Conservation (phyloP, 1,140 invertebrate genomes). For the Oncopodura yosiiana region DNA sequence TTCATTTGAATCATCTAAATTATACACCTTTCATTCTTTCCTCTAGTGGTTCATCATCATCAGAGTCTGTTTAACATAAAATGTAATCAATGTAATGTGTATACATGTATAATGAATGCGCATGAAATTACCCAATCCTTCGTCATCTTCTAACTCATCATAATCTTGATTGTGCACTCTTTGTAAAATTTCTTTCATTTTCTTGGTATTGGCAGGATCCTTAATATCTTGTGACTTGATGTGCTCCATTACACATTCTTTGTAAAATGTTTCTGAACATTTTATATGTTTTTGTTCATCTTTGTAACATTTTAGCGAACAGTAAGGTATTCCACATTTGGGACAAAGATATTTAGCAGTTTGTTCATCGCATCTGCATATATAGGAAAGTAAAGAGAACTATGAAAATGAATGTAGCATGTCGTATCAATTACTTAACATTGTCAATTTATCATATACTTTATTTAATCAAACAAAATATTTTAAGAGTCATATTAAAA, state of each 20-base stretch:
- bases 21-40: slow-evolving; percentile 52
- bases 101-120: too few species aligned
- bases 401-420: too few species aligned
- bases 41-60: slow-evolving; percentile 48
- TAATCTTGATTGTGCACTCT: slow-evolving; percentile 44
- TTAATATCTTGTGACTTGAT: slow-evolving; percentile 28
- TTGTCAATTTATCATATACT: too few species aligned
- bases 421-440: too few species aligned
- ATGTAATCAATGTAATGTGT: slow-evolving; percentile 4
- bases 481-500: too few species aligned
- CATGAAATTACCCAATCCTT: too few species aligned
- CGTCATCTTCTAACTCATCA: too few species aligned
- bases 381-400: too few species aligned
- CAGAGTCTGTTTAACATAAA: slow-evolving; percentile 50
- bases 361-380: slow-evolving; percentile 51
- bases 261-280: slow-evolving; percentile 82
- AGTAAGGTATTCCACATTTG: slow-evolving; percentile 69
- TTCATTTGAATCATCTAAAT: slow-evolving; percentile 59
- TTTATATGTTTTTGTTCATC: slow-evolving; percentile 54
- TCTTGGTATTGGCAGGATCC: slow-evolving; percentile 45
- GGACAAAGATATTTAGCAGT: slow-evolving; percentile 69
- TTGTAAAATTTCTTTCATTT: slow-evolving; percentile 63
- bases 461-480: too few species aligned
- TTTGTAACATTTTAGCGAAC: slow-evolving; percentile 72
- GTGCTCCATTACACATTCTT: slow-evolving; percentile 64